Percentiles rank a stretch among this genome's conserved stretches.
Evolutionary conservation across 64 coral and sea anemone genomes (phyloP).

Genomic region (Stylophora pistillata): DNA sequence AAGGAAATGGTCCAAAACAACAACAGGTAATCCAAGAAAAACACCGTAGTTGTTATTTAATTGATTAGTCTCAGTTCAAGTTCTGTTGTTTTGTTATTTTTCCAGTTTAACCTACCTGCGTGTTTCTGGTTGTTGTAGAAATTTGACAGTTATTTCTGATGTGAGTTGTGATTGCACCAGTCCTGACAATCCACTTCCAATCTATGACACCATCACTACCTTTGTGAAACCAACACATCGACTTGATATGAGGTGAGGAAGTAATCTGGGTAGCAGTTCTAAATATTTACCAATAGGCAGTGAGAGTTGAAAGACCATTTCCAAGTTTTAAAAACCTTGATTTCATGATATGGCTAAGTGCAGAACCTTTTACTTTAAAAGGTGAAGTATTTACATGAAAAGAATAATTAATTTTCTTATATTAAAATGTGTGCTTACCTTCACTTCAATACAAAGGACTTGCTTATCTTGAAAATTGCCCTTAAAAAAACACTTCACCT

Average conservation of each 20-base stretch:
- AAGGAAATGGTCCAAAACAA: constrained; percentile 45
- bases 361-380: no score
- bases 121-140: constrained; percentile 3
- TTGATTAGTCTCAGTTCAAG: background rate
- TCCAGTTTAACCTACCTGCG: no score
- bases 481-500: no score
- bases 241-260: constrained; percentile 38
- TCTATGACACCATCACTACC: constrained; percentile 58
- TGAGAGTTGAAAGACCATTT: no score
- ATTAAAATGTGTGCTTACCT: no score
- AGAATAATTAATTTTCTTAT: no score
- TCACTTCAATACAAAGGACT: no score
- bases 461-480: no score
- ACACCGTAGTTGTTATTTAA: background rate
- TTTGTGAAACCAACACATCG: constrained; percentile 45
- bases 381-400: no score
- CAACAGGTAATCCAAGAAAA: constrained; percentile 32
- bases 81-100: no score
- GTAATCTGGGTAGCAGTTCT: background rate
- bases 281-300: background rate
- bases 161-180: constrained; percentile 74
- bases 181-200: constrained; percentile 63
- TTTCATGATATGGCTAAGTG: no score
- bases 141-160: constrained; percentile 60
- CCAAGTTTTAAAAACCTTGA: no score